A percentile compares a stretch with the other conserved stretches of the same genome.
Conservation (phyloP, 2,113 vertebrate species). For the Semicossyphus pulcher region DNA sequence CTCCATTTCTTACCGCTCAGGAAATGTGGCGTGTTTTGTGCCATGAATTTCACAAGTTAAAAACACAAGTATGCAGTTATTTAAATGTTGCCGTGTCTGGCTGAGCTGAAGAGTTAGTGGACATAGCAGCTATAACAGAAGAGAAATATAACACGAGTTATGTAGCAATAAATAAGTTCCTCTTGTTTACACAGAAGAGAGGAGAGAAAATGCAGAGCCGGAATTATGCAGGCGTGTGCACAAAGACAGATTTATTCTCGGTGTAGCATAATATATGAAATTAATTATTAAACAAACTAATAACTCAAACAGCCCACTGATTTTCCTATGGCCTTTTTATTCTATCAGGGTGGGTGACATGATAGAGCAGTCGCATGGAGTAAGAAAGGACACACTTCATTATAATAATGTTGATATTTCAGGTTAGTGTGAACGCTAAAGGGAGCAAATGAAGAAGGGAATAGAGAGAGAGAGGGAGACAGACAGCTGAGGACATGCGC, state of each 20-base stretch:
- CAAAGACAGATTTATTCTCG: conserved; percentile 72
- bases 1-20: neutral
- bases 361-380: conserved; percentile 36
- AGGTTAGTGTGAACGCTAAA: conserved; percentile 31
- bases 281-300: conserved; percentile 70
- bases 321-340: conserved; percentile 37
- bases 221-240: conserved; percentile 64
- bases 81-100: conserved; percentile 26
- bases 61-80: conserved; percentile 1
- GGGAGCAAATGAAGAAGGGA: conserved; percentile 53
- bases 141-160: conserved; percentile 65
- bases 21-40: conserved; percentile 1
- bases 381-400: conserved; percentile 30
- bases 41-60: neutral
- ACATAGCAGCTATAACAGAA: conserved; percentile 40
- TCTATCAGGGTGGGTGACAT: conserved; percentile 20
- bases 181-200: conserved; percentile 63
- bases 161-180: conserved; percentile 71
- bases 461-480: conserved; percentile 58
- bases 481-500: conserved; percentile 79
- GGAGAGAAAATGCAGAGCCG: conserved; percentile 24
- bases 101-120: conserved; percentile 38
- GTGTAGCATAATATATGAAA: conserved; percentile 65
- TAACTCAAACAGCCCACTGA: conserved; percentile 58
- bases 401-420: conserved; percentile 57